Evolutionary conservation across 2,797 vertebrate species (phyloP).

Genomic region (Mastacembelus armatus): DNA sequence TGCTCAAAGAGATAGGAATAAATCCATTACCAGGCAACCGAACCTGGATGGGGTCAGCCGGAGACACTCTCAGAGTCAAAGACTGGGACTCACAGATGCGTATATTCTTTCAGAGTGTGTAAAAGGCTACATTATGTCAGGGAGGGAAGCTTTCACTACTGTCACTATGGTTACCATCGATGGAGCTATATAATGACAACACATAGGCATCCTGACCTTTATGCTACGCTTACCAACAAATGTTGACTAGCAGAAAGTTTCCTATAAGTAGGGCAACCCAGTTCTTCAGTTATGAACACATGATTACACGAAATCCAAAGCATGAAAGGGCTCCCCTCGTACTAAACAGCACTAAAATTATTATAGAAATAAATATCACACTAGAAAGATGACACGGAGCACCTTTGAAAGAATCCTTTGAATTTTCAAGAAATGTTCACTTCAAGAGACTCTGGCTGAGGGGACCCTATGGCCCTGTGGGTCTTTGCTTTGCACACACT

Average conservation of each 20-base stretch:
- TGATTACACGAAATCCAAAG: too few species aligned
- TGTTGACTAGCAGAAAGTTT: not conserved
- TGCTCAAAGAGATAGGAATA: conserved; percentile 22
- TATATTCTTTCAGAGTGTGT: conserved; percentile 18
- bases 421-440: not conserved
- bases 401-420: not conserved
- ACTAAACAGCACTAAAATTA: not conserved
- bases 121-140: not conserved
- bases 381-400: too few species aligned
- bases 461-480: not conserved
- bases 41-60: conserved; percentile 4
- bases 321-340: too few species aligned
- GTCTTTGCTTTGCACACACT: not conserved
- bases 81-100: not conserved
- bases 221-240: not conserved
- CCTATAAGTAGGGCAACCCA: too few species aligned
- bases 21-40: conserved; percentile 16
- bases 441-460: not conserved
- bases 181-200: not conserved
- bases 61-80: conserved; percentile 10
- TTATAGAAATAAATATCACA: too few species aligned
- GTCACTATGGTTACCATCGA: conserved; percentile 29
- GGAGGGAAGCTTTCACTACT: conserved; percentile 2
- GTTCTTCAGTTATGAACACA: too few species aligned
- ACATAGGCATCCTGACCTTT: conserved; percentile 8